A percentile compares a stretch with the other conserved stretches of the same genome.
phyloP scores from a whole-genome alignment of 1,140 invertebrate genomes.

The Anastatus disparis region DNA sequence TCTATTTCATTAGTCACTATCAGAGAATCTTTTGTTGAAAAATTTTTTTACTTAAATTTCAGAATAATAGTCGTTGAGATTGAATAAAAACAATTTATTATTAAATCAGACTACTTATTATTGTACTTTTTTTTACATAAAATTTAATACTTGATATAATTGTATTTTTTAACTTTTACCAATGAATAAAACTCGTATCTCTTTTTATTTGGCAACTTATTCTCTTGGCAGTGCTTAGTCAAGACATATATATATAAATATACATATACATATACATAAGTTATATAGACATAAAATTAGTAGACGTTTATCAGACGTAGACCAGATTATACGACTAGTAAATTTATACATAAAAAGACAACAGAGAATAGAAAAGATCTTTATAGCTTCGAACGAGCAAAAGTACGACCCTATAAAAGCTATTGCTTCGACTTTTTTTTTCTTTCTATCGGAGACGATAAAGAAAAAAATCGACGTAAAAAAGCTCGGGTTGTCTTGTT shows the following conservation, averaged over 20 bases:
- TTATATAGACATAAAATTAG: background rate
- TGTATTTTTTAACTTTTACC: too few species aligned
- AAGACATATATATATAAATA: background rate
- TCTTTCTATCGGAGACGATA: background rate
- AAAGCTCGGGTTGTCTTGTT: slow-evolving; percentile 21
- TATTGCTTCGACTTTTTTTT: slow-evolving; percentile 23
- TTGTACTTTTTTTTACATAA: too few species aligned
- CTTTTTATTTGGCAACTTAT: too few species aligned
- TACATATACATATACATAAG: too few species aligned
- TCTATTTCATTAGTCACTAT: slow-evolving; percentile 5
- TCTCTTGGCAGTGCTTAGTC: background rate
- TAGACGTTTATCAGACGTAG: slow-evolving; percentile 13
- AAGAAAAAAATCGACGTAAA: slow-evolving; percentile 10
- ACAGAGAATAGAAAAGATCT: slow-evolving; percentile 23
- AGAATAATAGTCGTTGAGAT: background rate
- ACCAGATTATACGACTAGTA: background rate
- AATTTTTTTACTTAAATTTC: background rate
- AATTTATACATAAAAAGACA: background rate
- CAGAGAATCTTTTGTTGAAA: background rate
- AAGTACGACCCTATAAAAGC: slow-evolving; percentile 19
- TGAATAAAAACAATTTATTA: too few species aligned
- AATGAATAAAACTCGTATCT: too few species aligned
- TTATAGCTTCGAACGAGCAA: slow-evolving; percentile 54
- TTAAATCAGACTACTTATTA: too few species aligned
- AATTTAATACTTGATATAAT: too few species aligned